Evolutionary conservation across 1,140 invertebrate genomes (phyloP), one percentile per base, ranked within the genome.

Genomic region (Drosophila grimshawi): DNA sequence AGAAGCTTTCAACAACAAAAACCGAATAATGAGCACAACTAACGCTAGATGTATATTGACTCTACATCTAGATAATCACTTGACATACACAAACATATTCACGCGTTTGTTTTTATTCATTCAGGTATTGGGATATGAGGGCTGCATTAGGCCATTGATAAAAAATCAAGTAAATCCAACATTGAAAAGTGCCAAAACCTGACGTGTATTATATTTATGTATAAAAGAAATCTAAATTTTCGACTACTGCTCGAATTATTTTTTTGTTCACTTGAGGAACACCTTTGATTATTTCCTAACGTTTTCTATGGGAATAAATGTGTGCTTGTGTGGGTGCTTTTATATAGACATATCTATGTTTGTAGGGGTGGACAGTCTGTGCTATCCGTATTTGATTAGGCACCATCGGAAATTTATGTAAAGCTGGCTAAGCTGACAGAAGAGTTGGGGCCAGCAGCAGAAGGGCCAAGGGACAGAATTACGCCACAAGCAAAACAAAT

Each of bases 321-420:
- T 45, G n/a, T 6, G 33, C 35, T 19, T 43, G 46, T 65, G 37
- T 48, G 27, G 8, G 56, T 74, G 52, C 19, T 1, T 71, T 30
- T 6, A 39, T 53, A 4, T 8, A 27, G 33, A 19, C 19, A 19
- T 19, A 19, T 19, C 37, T 49, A 10, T 46, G 11, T 41, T 5
- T 6, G 45, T 51, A 29, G 48, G 46, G 39, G 29, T 29, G 19
- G 35, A 27, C 46, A 33, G 63, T 49, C 46, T 81, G 39, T 59
- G 45, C 62, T 61, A 70, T 82, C 66, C 49, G 76, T 86, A 88
- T 88, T 86, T 86, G 79, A 86, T 86, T 86, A 86, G 71, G 62
- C 19, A 39, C 53, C 29, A 35, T 49, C 56, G 51, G 32, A 82
- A 86, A 88, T 88, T 86, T 86, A 86, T 88, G 82, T 80, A 76